Base-by-base conservation (phyloP, 2,113 vertebrate genomes). In the Tursiops truncatus region DNA sequence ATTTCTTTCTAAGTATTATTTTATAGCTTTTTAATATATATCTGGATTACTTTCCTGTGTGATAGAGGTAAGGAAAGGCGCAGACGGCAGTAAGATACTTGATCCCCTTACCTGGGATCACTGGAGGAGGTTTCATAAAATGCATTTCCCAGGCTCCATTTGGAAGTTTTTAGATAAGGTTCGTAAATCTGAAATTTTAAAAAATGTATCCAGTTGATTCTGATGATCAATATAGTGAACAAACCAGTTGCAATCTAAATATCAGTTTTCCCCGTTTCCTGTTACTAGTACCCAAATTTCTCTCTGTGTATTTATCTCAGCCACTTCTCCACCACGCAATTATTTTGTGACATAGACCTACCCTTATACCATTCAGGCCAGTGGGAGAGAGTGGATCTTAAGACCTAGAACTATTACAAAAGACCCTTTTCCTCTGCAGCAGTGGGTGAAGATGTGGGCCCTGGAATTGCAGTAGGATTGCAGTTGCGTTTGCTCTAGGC, bases 1-100 rank as follows among this genome's bases (percentile, higher is more conserved):
- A 58, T 95, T 92, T 92, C 67, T 83, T 87, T 53, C 74, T 63
- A 89, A 84, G 68, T 81, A 85, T 91, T 92, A 87, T 71, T 92
- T 95, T 81, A 38, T 74, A 65, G 60, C 60, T 91, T 88, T 89
- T 91, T 20, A 71, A 77, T 71, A 47, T 47, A 25, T 36, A 80
- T 36, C 17, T 31, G 18, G 36, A 79, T 92, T 90, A 25, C n/a
- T 96, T 68, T 94, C 44, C 18, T 36, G 3, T 79, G 44, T 71
- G 41, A 13, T 1, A 14, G 62, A 36, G 60, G 10, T 33, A 47
- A 47, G 92, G 44, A 79, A 81, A 90, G 38, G 47, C 26, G n/a
- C 6, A 76, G 14, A 41, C 15, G 76, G 63, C 26, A 63, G 11
- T 14, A 70, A 92, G 81, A 71, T 65, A 20, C 50, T 91, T 88